phyloP scores from a whole-genome alignment of 2,888 invertebrate species.

The Parnassius apollo region DNA sequence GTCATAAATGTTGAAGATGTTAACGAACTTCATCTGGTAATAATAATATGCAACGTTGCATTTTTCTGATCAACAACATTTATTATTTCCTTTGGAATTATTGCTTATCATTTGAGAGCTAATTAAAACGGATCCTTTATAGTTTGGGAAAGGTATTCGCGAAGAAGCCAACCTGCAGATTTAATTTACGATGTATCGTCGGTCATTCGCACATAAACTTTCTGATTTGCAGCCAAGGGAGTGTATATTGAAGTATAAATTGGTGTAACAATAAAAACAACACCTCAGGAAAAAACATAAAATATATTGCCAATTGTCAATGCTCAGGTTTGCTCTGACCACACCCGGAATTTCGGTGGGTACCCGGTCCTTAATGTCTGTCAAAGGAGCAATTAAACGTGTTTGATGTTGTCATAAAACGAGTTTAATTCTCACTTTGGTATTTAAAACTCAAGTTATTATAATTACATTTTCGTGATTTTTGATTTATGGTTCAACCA shows the following conservation, averaged over 20 bases:
- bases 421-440: conserved; percentile 54
- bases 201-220: conserved; percentile 70
- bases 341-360: conserved; percentile 65
- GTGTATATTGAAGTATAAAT: conserved; percentile 61
- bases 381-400: conserved; percentile 78
- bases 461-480: conserved; percentile 10
- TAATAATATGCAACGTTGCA: conserved; percentile 29
- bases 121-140: conserved; percentile 71
- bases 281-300: conserved; percentile 67
- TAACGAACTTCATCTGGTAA: conserved; percentile 1
- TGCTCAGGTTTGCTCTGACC: conserved; percentile 67
- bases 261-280: conserved; percentile 69
- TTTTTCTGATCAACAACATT: conserved; percentile 46
- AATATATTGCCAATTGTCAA: conserved; percentile 66
- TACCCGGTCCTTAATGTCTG: conserved; percentile 69
- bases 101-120: conserved; percentile 68
- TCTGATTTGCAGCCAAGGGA: conserved; percentile 69
- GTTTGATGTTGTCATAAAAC: conserved; percentile 70
- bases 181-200: conserved; percentile 73
- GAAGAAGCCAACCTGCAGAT: conserved; percentile 61
- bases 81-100: conserved; percentile 59
- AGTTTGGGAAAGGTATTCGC: conserved; percentile 39
- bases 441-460: conserved; percentile 24
- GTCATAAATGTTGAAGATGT: conserved; percentile 9
- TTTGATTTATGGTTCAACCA: background rate